Conservation (phyloP, 2,113 vertebrate species). For the Siniperca knerii region DNA sequence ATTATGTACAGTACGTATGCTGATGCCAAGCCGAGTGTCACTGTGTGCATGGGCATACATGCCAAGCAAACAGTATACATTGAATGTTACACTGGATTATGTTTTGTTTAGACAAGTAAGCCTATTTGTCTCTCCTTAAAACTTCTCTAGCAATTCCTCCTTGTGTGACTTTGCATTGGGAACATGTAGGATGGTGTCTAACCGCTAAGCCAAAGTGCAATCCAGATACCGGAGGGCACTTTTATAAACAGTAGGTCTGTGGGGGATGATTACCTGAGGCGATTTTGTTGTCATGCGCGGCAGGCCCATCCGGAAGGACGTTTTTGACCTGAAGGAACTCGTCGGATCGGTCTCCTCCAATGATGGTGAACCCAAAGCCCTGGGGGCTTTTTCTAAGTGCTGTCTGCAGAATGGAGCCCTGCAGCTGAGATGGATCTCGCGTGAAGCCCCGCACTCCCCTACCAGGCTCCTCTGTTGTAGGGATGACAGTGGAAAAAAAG, state of each 20-base stretch:
- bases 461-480: slow-evolving; percentile 73
- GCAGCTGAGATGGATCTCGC: slow-evolving; percentile 92
- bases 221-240: neutral
- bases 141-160: neutral
- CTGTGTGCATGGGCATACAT: neutral
- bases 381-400: slow-evolving; percentile 92
- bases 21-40: slow-evolving; percentile 12
- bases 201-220: neutral
- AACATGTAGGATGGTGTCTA: neutral
- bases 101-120: slow-evolving; percentile 17
- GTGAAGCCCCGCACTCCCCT: slow-evolving; percentile 88
- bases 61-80: neutral
- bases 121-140: neutral
- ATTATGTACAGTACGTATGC: slow-evolving; percentile 1
- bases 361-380: slow-evolving; percentile 98
- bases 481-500: neutral
- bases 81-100: slow-evolving; percentile 28
- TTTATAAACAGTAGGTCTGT: neutral
- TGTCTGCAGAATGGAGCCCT: slow-evolving; percentile 90
- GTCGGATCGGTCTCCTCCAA: slow-evolving; percentile 97
- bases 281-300: slow-evolving; percentile 96
- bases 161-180: neutral
- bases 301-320: slow-evolving; percentile 94
- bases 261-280: slow-evolving; percentile 87
- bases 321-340: slow-evolving; percentile 99